A percentile compares a stretch with the other conserved stretches of the same genome.
Conservation (phyloP, 1,140 invertebrate genomes). For the Pentalonia nigronervosa region DNA sequence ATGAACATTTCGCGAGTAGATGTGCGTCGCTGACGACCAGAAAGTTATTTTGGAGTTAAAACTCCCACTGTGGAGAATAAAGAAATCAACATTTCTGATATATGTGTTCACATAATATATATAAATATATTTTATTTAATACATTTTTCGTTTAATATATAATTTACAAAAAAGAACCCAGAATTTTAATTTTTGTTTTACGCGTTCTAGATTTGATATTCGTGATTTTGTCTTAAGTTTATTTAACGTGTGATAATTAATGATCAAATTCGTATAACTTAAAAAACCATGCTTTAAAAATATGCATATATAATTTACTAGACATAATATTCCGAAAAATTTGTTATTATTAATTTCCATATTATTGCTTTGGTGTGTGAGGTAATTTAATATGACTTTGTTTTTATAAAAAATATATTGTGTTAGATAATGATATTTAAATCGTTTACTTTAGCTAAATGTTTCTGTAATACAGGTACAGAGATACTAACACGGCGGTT, state of each 20-base stretch:
- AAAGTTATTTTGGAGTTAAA: background rate
- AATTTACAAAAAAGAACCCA: background rate
- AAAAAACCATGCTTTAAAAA: background rate
- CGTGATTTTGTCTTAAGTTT: background rate
- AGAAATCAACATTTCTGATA: background rate
- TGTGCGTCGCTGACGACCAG: background rate
- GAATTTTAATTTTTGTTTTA: background rate
- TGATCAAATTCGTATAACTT: background rate
- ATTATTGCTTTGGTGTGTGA: too few species aligned
- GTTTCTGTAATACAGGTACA: background rate
- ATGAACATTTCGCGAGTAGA: background rate
- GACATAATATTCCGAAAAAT: too few species aligned
- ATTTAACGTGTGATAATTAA: background rate
- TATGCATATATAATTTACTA: background rate
- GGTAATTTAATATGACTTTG: background rate
- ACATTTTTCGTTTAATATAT: background rate
- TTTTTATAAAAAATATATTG: background rate
- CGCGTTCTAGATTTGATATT: background rate
- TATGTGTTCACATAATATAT: background rate
- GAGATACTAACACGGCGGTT: background rate
- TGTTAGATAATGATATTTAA: background rate
- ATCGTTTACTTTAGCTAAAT: background rate
- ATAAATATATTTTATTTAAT: background rate
- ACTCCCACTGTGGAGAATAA: background rate
- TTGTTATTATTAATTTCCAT: background rate